phyloP scores from a whole-genome alignment of 2,888 invertebrate species.

The Lasioglossum figueresi region DNA sequence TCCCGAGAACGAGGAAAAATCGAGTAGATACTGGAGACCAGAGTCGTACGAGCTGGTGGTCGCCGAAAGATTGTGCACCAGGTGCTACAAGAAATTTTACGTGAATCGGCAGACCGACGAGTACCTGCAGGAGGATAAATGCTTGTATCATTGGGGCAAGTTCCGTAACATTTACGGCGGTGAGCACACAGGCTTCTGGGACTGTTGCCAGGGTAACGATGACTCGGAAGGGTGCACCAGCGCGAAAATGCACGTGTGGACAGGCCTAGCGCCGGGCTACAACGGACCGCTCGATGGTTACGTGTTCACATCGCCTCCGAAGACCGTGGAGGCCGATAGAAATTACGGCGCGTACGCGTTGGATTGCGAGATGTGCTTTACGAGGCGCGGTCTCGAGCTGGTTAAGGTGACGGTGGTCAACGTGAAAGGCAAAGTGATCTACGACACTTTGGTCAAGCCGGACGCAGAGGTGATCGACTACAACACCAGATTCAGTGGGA shows the following conservation, averaged over 20 bases:
- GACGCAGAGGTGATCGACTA: slow-evolving; percentile 94
- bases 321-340: too few species aligned
- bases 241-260: slow-evolving; percentile 91
- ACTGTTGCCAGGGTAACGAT: slow-evolving; percentile 87
- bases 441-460: slow-evolving; percentile 94
- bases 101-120: slow-evolving; percentile 88
- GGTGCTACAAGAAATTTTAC: slow-evolving; percentile 90
- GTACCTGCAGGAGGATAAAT: slow-evolving; percentile 88
- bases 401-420: slow-evolving; percentile 94
- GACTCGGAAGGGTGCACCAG: slow-evolving; percentile 88
- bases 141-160: slow-evolving; percentile 96
- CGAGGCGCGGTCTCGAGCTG: slow-evolving; percentile 93
- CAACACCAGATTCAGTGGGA: slow-evolving; percentile 98
- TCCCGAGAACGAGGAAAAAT: slow-evolving; percentile 13
- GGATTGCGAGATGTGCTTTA: slow-evolving; percentile 99
- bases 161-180: slow-evolving; percentile 82
- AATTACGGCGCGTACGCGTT: slow-evolving; percentile 89
- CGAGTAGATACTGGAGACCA: not conserved
- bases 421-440: slow-evolving; percentile 90
- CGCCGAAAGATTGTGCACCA: slow-evolving; percentile 86
- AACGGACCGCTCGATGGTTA: slow-evolving; percentile 91
- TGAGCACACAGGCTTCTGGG: slow-evolving; percentile 82
- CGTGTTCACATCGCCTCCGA: too few species aligned
- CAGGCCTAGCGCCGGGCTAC: slow-evolving; percentile 88
- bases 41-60: not conserved